phyloP scores from a whole-genome alignment of 2,797 vertebrate genomes.

The Odontamblyopus lacepedii region DNA sequence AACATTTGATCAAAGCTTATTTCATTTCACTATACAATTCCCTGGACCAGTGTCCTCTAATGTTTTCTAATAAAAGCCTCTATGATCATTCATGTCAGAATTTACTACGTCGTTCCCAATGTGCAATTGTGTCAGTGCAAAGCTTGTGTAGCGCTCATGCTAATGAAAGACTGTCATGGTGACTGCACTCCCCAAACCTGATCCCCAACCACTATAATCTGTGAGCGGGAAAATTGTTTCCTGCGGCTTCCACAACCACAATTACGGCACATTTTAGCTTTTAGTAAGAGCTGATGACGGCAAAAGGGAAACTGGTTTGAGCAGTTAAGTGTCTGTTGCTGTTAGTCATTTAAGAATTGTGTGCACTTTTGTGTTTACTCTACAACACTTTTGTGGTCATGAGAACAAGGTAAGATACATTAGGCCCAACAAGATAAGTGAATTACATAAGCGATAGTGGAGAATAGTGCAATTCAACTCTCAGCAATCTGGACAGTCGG shows the following conservation, averaged over 20 bases:
- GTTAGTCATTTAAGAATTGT: slow-evolving; percentile 6
- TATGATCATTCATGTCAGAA: slow-evolving; percentile 28
- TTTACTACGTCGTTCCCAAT: slow-evolving; percentile 31
- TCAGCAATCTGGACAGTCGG: too few relatives aligned
- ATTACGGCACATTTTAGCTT: slow-evolving; percentile 37
- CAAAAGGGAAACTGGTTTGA: slow-evolving; percentile 43
- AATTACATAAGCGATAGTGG: too few relatives aligned
- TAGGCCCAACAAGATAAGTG: background rate
- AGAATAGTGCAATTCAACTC: too few relatives aligned
- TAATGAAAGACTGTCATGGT: slow-evolving; percentile 66
- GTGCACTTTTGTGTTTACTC: slow-evolving; percentile 22
- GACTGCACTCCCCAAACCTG: slow-evolving; percentile 45
- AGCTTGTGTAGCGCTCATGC: slow-evolving; percentile 39
- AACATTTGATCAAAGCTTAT: slow-evolving; percentile 1
- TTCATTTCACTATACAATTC: slow-evolving; percentile 6
- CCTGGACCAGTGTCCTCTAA: background rate
- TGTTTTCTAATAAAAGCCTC: slow-evolving; percentile 1
- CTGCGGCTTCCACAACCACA: slow-evolving; percentile 32
- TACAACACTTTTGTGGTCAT: slow-evolving; percentile 1
- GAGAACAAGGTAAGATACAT: background rate
- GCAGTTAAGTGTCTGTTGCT: slow-evolving; percentile 23
- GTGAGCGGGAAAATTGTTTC: slow-evolving; percentile 45
- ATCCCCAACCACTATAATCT: slow-evolving; percentile 58
- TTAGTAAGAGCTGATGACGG: slow-evolving; percentile 36
- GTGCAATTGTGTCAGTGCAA: slow-evolving; percentile 57